These are phyloP conservation scores for Lepidonotus clava DNA, from an alignment of 2,888 invertebrate genomes.

Conservation along the genomic window DNA sequence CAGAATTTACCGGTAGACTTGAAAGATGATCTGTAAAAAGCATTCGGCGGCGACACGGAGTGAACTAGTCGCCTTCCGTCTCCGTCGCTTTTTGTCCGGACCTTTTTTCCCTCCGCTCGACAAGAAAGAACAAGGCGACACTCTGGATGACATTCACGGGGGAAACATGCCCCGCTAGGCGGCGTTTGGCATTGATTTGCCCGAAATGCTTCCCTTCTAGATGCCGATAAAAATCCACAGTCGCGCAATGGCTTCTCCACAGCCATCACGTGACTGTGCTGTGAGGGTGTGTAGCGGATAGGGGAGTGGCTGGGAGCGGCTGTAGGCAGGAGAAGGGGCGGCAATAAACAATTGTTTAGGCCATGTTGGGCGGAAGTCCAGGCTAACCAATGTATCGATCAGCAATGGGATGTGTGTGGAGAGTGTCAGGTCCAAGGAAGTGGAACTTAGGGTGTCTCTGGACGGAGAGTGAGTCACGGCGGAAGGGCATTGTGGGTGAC, in stretches of 20 bases:
- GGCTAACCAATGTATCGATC: slow-evolving; percentile 11
- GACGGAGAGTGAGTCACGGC: neutral
- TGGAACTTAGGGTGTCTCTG: no score
- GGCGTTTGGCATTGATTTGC: slow-evolving; percentile 13
- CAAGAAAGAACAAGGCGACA: neutral
- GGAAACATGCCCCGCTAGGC: neutral
- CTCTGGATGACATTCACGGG: slow-evolving; percentile 12
- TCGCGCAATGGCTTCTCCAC: neutral
- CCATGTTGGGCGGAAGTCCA: slow-evolving; percentile 12
- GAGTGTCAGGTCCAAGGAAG: no score
- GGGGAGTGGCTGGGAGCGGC: neutral
- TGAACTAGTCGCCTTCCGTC: neutral
- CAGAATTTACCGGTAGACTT: neutral
- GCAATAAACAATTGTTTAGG: slow-evolving; percentile 37
- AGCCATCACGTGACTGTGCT: neutral
- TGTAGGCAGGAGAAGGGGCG: neutral
- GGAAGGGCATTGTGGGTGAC: neutral
- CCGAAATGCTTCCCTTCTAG: neutral
- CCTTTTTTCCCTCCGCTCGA: neutral
- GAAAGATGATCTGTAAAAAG: neutral
- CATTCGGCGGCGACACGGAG: neutral
- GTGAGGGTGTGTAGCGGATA: neutral
- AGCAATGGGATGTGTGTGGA: neutral
- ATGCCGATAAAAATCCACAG: neutral
- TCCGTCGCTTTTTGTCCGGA: neutral